A percentile compares a stretch with the other conserved stretches of the same genome.
phyloP scores from a whole-genome alignment of 2,797 vertebrate genomes.

The Smutsia gigantea region DNA sequence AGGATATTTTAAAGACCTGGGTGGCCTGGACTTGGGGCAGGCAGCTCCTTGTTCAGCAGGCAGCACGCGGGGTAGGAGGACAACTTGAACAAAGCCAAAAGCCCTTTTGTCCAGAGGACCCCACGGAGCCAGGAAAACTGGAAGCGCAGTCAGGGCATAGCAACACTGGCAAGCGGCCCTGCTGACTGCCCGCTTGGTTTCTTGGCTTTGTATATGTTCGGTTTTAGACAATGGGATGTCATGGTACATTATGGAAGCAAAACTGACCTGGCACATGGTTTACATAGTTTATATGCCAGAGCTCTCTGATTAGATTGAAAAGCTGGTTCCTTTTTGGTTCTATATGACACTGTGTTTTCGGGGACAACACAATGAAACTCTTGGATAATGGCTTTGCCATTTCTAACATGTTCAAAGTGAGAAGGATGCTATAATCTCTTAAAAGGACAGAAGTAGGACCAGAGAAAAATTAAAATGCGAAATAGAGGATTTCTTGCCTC shows the following conservation, averaged over 20 bases:
- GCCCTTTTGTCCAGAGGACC: neutral
- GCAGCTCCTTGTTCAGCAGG: neutral
- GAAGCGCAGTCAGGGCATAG: rapidly evolving
- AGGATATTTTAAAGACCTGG: neutral
- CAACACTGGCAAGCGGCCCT: rapidly evolving
- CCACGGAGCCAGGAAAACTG: rapidly evolving
- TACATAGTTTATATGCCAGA: rapidly evolving
- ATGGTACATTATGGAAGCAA: neutral
- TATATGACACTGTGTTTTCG: neutral
- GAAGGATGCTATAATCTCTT: constrained; percentile 54
- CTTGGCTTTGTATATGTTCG: neutral
- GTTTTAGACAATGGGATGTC: neutral
- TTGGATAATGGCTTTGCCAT: neutral
- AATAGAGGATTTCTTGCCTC: constrained; percentile 8
- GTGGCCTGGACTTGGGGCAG: neutral
- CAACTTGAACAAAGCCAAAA: neutral
- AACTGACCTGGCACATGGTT: rapidly evolving
- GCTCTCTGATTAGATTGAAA: neutral
- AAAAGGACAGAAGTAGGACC: neutral
- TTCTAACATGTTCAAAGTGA: neutral
- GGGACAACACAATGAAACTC: neutral
- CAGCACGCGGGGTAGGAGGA: rapidly evolving
- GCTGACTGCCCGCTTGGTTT: neutral
- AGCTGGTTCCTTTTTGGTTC: neutral
- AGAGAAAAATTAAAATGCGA: constrained; percentile 67